Conservation (phyloP, 2,888 invertebrate genomes). For the Troides helena region DNA sequence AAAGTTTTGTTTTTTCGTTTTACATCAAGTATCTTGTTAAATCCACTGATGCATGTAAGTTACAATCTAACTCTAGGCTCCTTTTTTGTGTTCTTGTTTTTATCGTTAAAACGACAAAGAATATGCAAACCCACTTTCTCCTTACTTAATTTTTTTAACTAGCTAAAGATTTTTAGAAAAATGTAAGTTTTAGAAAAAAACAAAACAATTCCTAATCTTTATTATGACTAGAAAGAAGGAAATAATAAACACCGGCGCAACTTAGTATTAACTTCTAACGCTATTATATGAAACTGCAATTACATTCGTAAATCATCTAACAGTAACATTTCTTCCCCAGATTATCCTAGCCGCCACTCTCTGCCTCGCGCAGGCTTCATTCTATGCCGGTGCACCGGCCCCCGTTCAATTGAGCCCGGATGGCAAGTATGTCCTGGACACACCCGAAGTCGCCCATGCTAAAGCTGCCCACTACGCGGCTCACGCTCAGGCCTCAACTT, state of each 20-base stretch:
- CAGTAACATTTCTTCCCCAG: slow-evolving; percentile 42
- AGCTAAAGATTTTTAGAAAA: neutral
- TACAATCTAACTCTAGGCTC: neutral
- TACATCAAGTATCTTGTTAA: slow-evolving; percentile 24
- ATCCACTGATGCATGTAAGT: slow-evolving; percentile 10
- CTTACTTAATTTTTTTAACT: too few species aligned
- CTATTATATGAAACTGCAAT: neutral
- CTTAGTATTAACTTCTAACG: too few species aligned
- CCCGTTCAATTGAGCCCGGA: slow-evolving; percentile 75
- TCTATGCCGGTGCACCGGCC: slow-evolving; percentile 74
- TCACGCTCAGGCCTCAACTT: slow-evolving; percentile 69
- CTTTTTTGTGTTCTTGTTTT: neutral
- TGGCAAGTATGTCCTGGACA: slow-evolving; percentile 77
- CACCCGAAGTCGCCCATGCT: slow-evolving; percentile 76
- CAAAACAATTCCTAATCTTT: neutral
- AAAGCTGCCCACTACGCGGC: slow-evolving; percentile 73
- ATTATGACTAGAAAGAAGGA: neutral
- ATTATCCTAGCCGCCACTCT: slow-evolving; percentile 73
- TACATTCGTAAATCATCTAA: neutral
- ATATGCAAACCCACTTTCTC: too few species aligned
- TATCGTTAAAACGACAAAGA: neutral
- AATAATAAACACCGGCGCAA: too few species aligned
- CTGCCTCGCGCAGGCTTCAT: slow-evolving; percentile 78
- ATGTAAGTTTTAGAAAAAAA: too few species aligned
- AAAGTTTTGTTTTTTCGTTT: slow-evolving; percentile 10